Conservation (phyloP, 2,113 vertebrate genomes). For the Thymallus thymallus region DNA sequence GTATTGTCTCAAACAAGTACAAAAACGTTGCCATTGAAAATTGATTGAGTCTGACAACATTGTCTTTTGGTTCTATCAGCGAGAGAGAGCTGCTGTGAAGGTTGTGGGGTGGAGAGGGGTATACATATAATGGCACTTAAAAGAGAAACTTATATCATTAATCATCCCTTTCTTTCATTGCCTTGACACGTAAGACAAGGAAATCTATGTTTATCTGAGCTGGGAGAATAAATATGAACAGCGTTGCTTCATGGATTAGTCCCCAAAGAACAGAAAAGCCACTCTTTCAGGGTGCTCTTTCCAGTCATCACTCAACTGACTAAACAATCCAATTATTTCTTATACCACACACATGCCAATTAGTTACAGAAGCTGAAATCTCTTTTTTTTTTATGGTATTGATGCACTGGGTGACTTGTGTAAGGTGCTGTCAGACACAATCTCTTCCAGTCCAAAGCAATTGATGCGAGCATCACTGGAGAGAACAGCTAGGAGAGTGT, state of each 20-base stretch:
- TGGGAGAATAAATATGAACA: slow-evolving; percentile 84
- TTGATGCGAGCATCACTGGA: slow-evolving; percentile 51
- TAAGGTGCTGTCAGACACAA: slow-evolving; percentile 59
- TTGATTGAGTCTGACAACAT: slow-evolving; percentile 20
- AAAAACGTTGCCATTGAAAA: neutral
- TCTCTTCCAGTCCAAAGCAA: slow-evolving; percentile 53
- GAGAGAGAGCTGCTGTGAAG: slow-evolving; percentile 42
- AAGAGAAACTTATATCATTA: slow-evolving; percentile 79
- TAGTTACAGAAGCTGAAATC: slow-evolving; percentile 75
- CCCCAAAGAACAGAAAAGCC: slow-evolving; percentile 80
- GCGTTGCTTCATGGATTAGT: slow-evolving; percentile 81
- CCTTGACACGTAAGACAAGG: slow-evolving; percentile 79
- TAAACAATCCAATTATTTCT: slow-evolving; percentile 93
- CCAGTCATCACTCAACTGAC: slow-evolving; percentile 88
- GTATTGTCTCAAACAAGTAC: neutral
- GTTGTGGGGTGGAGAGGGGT: slow-evolving; percentile 41
- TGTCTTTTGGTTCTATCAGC: slow-evolving; percentile 43
- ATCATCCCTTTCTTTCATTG: slow-evolving; percentile 84
- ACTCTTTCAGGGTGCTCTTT: slow-evolving; percentile 76
- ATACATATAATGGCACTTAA: slow-evolving; percentile 70
- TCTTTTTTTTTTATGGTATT: slow-evolving; percentile 53
- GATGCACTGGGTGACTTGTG: slow-evolving; percentile 56
- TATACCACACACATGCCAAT: slow-evolving; percentile 82
- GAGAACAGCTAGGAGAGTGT: slow-evolving; percentile 22
- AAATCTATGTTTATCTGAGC: slow-evolving; percentile 86